Base-by-base conservation (phyloP, 2,888 invertebrate genomes). In the Eledone cirrhosa region DNA sequence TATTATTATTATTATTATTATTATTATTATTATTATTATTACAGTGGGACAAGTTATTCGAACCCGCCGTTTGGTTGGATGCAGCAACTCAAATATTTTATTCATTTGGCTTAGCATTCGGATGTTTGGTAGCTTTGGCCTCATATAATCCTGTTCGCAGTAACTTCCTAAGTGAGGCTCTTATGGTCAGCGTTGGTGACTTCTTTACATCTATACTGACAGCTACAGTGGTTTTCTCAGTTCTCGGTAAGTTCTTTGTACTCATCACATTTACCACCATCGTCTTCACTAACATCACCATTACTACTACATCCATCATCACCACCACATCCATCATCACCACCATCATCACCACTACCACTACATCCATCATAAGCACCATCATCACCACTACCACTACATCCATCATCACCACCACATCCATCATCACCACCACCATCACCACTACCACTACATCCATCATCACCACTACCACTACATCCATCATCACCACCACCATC, bases 81-180 rank as follows among this genome's bases (percentile, higher is more conserved):
- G 97, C 98, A 3, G 97, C 97, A 1, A 97, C 97, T 0, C 98
- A 98, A 92, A 97, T 98, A 2, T 98, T 98, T 92, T 98, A 97
- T 91, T 97, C 97, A 0, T 96, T 97, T 90, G 97, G 97, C 1
- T 92, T 98, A 80, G 97, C 97, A 13, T 98, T 98, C 91, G 97
- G 98, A 2, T 97, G 97, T 1, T 92, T 98, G 79, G 97, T 98
- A 86, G 97, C 97, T 0, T 97, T 97, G 90, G 97, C 97, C 78
- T 97, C 97, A 81, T 98, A 98, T 92, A 98, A 97, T 90, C 95
- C 96, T 0, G 95, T 96, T 1, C 95, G 97, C 90, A 97, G 97
- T 92, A 96, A 98, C 92, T 97, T 97, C 91, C 96, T 96, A 65
- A 92, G 96, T 77, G 97, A 98, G 88, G 97, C 97, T 29, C 92